These are phyloP conservation scores for Taxidea taxus DNA, from an alignment of 2,113 vertebrate species.

Conservation along the genomic window DNA sequence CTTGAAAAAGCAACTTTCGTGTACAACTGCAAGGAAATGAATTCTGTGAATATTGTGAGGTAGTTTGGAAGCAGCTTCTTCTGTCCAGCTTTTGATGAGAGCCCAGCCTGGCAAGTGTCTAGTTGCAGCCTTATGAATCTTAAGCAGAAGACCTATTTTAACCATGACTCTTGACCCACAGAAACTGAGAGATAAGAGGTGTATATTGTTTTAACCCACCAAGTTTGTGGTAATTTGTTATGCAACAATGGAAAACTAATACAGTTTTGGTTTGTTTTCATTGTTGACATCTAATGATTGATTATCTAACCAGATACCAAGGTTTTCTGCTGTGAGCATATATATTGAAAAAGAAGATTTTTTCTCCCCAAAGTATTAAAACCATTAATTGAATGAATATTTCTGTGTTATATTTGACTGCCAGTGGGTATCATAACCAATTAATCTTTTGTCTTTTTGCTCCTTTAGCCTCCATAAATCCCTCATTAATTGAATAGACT, in stretches of 20 bases:
- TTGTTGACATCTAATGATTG: not conserved
- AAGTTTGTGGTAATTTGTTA: not conserved
- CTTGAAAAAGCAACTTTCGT: not conserved
- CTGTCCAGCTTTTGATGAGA: not conserved
- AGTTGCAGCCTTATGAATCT: not conserved
- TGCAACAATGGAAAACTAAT: not conserved
- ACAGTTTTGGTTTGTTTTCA: not conserved
- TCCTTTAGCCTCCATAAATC: slow-evolving; percentile 23
- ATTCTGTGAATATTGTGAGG: not conserved
- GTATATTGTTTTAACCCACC: not conserved
- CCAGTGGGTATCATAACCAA: slow-evolving; percentile 10
- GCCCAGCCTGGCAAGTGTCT: not conserved
- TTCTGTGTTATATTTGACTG: not conserved
- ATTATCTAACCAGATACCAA: not conserved
- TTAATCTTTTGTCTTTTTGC: slow-evolving; percentile 29
- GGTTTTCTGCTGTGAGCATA: not conserved
- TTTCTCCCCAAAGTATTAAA: not conserved
- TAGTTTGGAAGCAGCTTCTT: not conserved
- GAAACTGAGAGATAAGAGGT: not conserved
- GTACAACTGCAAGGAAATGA: not conserved
- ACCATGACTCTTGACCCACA: not conserved
- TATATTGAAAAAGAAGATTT: not conserved
- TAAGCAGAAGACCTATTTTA: not conserved
- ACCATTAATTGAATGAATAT: not conserved
- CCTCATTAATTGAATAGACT: slow-evolving; percentile 47